Base-by-base conservation (phyloP, 2,888 invertebrate species). In the Cistogaster globosa region DNA sequence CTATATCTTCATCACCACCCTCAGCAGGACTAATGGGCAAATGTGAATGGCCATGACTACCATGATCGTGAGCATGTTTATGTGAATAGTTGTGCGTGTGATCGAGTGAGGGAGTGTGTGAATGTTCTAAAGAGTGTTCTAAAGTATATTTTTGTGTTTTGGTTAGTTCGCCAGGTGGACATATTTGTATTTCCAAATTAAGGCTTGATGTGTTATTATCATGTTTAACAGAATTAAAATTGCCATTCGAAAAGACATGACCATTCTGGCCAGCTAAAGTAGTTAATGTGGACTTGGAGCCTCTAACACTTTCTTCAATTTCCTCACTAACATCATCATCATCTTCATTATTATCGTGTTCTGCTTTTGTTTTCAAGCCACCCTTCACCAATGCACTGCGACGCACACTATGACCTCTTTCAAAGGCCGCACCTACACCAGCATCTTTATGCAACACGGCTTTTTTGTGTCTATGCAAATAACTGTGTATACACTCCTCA, bases 401-500 rank as follows among this genome's bases (percentile, higher is more conserved):
- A 9, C 91, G 88, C 1, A 91, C 86, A 84, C 91, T 91, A 20
- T 89, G 89, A 3, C 92, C 92, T 5, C 92, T 89, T 42, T 90
- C 89, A 51, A 92, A 92, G 16, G 92, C 92, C 12, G 87, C 81
- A 51, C 89, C 89, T 3, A 92, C 92, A 58, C 87, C 53, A 53
- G 90, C 89, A 69, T 89, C 89, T 7, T 88, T 82, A 8, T 87
- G 84, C 12, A 90, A 67, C 18, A 87, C 82, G 4, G 89, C 51
- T 12, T 88, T 88, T 11, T 84, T 91, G 58, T 94, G 91, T 7
- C 92, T 90, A 89, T 94, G 94, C 69, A 97, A 93, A 90, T 96
- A 95, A 65, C 94, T 90, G 89, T 97, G 97, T 2, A 97, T 96
- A 65, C 95, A 88, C 89, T 97, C 97, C 88, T 97, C 97, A n/a